Conservation (phyloP, 1,140 invertebrate species). For the Antheraea pernyi region DNA sequence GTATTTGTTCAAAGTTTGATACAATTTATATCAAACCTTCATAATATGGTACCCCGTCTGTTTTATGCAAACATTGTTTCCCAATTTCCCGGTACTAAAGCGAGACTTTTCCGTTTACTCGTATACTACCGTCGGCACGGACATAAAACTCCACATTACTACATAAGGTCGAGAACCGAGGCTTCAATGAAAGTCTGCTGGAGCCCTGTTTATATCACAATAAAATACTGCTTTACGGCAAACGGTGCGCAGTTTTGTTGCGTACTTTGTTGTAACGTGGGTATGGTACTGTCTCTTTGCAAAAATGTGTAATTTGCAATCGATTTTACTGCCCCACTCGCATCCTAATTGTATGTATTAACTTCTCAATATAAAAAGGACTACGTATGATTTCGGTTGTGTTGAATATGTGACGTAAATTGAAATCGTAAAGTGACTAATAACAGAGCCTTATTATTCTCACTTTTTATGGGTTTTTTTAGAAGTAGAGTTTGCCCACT, state of each 20-base stretch:
- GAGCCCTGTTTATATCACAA: conserved; percentile 53
- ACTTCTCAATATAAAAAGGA: background rate
- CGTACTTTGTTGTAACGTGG: background rate
- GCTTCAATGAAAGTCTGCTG: conserved; percentile 53
- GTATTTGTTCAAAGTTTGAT: background rate
- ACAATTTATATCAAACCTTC: background rate
- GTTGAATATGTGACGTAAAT: background rate
- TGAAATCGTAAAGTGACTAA: background rate
- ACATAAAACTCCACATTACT: background rate
- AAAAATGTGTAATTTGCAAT: conserved; percentile 15
- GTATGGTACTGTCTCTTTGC: conserved; percentile 4
- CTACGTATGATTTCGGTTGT: background rate
- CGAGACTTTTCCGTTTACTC: background rate
- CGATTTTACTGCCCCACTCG: conserved; percentile 5
- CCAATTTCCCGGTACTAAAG: background rate
- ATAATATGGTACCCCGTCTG: background rate
- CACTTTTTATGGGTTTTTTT: no score
- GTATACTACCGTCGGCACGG: background rate
- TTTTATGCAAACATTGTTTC: background rate
- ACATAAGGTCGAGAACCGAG: conserved; percentile 33
- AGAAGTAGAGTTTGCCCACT: no score
- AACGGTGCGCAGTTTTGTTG: conserved; percentile 12
- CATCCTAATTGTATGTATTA: conserved; percentile 9
- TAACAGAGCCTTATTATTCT: no score
- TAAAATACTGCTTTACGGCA: conserved; percentile 54